A percentile compares a stretch with the other conserved stretches of the same genome.
phyloP scores from a whole-genome alignment of 2,888 invertebrate genomes.

The Xestia ashworthii region DNA sequence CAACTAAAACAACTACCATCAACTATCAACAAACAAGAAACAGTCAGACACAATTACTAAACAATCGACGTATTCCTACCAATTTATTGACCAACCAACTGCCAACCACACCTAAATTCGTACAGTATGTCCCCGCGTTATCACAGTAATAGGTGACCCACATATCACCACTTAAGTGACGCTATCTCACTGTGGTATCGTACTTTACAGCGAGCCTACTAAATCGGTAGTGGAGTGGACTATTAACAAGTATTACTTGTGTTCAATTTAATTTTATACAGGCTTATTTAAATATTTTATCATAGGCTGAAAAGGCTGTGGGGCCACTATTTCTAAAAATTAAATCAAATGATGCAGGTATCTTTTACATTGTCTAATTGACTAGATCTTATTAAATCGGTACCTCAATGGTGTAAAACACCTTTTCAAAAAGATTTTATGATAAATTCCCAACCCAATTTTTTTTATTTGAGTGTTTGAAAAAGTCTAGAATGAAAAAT shows the following conservation, averaged over 20 bases:
- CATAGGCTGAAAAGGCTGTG: not conserved
- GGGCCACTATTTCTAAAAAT: not conserved
- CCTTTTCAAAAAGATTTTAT: not conserved
- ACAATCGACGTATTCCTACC: constrained; percentile 41
- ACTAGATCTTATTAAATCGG: not conserved
- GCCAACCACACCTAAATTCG: constrained; percentile 64
- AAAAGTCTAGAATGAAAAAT: not conserved
- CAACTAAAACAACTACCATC: not conserved
- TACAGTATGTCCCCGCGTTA: constrained; percentile 65
- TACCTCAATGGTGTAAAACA: not conserved
- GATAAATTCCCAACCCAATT: not conserved
- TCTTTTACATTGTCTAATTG: not conserved
- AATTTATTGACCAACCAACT: constrained; percentile 16
- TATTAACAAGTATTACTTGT: constrained; percentile 23
- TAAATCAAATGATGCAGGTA: not conserved
- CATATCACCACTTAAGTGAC: constrained; percentile 78
- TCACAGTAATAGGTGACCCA: constrained; percentile 82
- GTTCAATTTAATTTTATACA: constrained; percentile 14
- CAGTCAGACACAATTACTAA: constrained; percentile 26
- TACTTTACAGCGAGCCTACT: constrained; percentile 47
- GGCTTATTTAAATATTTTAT: not conserved
- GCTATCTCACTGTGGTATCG: constrained; percentile 78
- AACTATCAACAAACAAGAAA: not conserved
- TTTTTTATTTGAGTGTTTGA: not conserved
- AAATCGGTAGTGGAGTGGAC: constrained; percentile 55